phyloP scores from a whole-genome alignment of 2,797 vertebrate genomes.

The Anisognathus igniventris region DNA sequence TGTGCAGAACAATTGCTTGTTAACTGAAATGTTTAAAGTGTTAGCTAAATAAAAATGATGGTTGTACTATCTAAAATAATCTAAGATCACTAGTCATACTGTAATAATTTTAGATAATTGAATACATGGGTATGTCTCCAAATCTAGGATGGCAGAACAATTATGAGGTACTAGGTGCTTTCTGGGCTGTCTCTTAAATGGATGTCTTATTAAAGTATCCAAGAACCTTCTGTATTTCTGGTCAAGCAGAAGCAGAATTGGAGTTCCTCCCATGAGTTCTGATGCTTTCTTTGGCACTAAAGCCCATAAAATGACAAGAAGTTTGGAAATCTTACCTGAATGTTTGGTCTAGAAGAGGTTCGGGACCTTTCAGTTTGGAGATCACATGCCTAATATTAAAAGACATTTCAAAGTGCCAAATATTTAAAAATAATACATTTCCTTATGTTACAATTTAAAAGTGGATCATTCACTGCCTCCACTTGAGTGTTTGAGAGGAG shows the following conservation, averaged over 20 bases:
- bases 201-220: neutral
- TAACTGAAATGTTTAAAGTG: neutral
- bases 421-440: neutral
- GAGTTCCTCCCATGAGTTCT: neutral
- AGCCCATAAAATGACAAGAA: neutral
- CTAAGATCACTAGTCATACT: neutral
- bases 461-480: neutral
- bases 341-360: neutral
- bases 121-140: neutral
- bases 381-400: neutral
- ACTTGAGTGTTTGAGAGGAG: neutral
- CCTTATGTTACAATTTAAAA: neutral
- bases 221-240: neutral
- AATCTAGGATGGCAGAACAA: neutral
- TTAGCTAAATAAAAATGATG: neutral
- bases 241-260: neutral
- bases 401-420: neutral
- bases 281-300: neutral
- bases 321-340: neutral
- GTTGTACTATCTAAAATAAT: neutral
- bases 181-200: neutral
- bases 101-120: neutral
- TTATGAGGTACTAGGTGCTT: neutral
- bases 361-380: neutral
- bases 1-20: neutral